These are phyloP conservation scores for Daphoenositta chrysoptera DNA, from an alignment of 2,113 vertebrate species.

Conservation along the genomic window DNA sequence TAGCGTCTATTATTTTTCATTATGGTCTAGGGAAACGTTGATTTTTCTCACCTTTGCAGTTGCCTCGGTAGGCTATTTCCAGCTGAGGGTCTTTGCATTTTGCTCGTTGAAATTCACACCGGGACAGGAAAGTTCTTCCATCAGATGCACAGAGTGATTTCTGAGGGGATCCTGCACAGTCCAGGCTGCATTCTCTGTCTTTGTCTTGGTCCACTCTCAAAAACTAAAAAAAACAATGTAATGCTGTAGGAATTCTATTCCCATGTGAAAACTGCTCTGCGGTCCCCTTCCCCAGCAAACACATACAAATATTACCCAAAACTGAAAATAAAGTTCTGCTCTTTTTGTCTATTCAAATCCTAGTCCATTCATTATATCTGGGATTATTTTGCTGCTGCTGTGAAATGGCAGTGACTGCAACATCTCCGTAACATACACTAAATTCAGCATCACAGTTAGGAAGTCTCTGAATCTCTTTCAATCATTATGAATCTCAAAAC, in stretches of 20 bases:
- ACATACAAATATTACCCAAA: background rate
- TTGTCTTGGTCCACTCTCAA: constrained; percentile 91
- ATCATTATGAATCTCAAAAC: background rate
- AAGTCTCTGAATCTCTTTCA: background rate
- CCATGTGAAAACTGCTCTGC: background rate
- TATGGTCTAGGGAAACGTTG: background rate
- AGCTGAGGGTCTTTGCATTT: constrained; percentile 96
- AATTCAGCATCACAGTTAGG: background rate
- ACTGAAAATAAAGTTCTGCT: background rate
- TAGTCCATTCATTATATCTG: accelerated
- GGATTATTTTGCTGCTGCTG: background rate
- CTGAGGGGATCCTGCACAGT: constrained; percentile 82
- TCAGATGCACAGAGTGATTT: constrained; percentile 93
- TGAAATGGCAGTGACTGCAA: background rate
- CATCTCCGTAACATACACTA: background rate
- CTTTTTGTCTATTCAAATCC: background rate
- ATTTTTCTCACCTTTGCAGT: constrained; percentile 88
- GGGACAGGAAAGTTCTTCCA: constrained; percentile 91
- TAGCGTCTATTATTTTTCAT: too few species aligned
- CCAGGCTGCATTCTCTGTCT: constrained; percentile 91
- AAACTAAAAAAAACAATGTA: constrained; percentile 74
- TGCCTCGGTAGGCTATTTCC: constrained; percentile 86
- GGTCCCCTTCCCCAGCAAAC: background rate
- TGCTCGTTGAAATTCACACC: constrained; percentile 94
- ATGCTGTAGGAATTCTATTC: background rate